These are phyloP conservation scores for Lophius americanus DNA, from an alignment of 2,797 vertebrate species.

Conservation along the genomic window DNA sequence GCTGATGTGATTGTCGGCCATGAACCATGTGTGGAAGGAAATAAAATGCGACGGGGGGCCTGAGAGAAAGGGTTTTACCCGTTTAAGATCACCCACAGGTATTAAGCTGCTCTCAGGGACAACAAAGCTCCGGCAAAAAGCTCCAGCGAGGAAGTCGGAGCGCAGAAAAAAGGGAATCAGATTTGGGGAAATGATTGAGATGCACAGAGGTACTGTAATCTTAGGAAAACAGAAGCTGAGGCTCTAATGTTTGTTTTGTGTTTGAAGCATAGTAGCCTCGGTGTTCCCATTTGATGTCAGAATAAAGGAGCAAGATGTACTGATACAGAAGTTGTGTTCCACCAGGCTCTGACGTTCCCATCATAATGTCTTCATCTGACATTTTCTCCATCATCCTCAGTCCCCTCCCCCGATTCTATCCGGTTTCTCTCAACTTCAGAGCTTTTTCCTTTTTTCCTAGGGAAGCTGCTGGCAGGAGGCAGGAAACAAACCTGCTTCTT, in stretches of 20 bases:
- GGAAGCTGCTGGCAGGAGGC: constrained; percentile 35
- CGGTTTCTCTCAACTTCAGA: constrained; percentile 11
- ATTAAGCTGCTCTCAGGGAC: constrained; percentile 61
- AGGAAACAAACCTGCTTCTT: constrained; percentile 33
- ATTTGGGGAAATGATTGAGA: constrained; percentile 48
- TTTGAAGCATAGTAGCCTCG: constrained; percentile 21
- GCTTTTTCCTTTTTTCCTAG: constrained; percentile 2
- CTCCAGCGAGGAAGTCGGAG: constrained; percentile 38
- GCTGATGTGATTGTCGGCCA: constrained; percentile 9
- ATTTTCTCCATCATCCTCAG: constrained; percentile 16
- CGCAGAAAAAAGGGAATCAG: constrained; percentile 46
- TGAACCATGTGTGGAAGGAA: constrained; percentile 36
- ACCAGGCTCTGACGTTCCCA: background rate
- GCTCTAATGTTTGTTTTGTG: constrained; percentile 41
- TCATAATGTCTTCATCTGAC: constrained; percentile 21
- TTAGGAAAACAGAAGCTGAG: constrained; percentile 34
- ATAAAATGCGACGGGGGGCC: constrained; percentile 59
- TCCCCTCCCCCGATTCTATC: constrained; percentile 16
- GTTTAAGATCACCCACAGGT: constrained; percentile 66
- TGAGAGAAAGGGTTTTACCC: constrained; percentile 54
- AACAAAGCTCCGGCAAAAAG: constrained; percentile 50
- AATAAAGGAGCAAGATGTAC: constrained; percentile 26
- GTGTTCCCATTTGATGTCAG: constrained; percentile 33
- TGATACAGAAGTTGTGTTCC: constrained; percentile 16
- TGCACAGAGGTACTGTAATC: constrained; percentile 36